Evolutionary conservation across 2,797 vertebrate species (phyloP), one percentile per base, ranked within the genome.

Genomic region (Poeciliopsis gracilis): DNA sequence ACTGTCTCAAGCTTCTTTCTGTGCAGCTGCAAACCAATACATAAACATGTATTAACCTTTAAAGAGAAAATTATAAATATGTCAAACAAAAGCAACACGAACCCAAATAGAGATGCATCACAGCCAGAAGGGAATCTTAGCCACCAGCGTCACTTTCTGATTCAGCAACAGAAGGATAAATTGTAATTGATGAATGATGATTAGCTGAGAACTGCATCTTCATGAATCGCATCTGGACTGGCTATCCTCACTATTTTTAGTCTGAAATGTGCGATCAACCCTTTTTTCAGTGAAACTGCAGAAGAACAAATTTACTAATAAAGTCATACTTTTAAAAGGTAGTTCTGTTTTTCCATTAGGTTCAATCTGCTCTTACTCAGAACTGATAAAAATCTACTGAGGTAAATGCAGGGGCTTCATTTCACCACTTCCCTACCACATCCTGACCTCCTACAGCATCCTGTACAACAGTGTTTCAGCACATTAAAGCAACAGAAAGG

Each of bases 381-480:
- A 30, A 10, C 38, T 45, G 25, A 59, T 43, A 1, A 75, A 5
- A 75, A 25, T 45, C 55, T 75, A 61, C 51, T 4, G 36, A 74
- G 18, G 2, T 4, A 25, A 30, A 2, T 46, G 43, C 30, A 46
- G 41, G 55, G 45, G 59, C 12, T 67, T n/a, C 33, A 10, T 13
- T 38, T 33, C 12, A 25, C 43, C 74, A 75, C 28, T 76, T 67
- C 45, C 2, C 5, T 69, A 45, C 41, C 67, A 70, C 43, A 57
- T 61, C 38, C 36, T 38, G 18, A 51, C 43, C 57, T 49, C 75
- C 75, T 45, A 49, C 75, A 67, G 28, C 57, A 63, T 63, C 43
- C 43, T 63, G 28, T 3, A n/a, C 43, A 25, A 36, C 11, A 23
- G 15, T 15, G 43, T 47, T 38, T 49, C 57, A 33, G 28, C 3